A percentile compares a stretch with the other conserved stretches of the same genome.
phyloP scores from a whole-genome alignment of 2,113 vertebrate species.

The Sterrhoptilus dennistouni region DNA sequence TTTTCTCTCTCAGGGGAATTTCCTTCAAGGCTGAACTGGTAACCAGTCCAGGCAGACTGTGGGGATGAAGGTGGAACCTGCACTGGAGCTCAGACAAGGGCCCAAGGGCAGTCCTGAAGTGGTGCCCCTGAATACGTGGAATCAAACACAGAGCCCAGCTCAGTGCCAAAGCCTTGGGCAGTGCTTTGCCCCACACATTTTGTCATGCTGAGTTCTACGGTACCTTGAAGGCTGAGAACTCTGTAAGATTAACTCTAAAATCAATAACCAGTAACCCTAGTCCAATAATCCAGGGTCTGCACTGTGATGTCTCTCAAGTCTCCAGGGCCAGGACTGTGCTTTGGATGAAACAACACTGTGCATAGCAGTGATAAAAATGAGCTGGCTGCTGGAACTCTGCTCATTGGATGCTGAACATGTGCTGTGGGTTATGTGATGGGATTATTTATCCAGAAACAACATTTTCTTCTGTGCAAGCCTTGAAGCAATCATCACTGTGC shows the following conservation, averaged over 20 bases:
- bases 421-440: neutral
- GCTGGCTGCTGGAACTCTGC: neutral
- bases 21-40: neutral
- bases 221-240: neutral
- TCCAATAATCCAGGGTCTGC: neutral
- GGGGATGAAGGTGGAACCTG: neutral
- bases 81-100: neutral
- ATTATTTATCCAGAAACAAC: neutral
- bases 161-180: neutral
- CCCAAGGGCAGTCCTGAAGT: neutral
- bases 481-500: neutral
- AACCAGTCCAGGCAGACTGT: neutral
- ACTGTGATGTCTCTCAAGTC: accelerated
- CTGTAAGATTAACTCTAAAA: neutral
- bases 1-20: neutral
- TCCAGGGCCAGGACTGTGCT: neutral
- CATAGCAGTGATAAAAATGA: neutral
- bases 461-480: neutral
- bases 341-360: neutral
- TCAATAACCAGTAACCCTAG: neutral
- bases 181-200: neutral
- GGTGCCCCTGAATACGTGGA: too few species aligned
- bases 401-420: neutral
- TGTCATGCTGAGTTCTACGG: neutral
- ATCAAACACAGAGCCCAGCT: neutral